phyloP scores from a whole-genome alignment of 2,797 vertebrate genomes.

The Pelochelys cantorii region DNA sequence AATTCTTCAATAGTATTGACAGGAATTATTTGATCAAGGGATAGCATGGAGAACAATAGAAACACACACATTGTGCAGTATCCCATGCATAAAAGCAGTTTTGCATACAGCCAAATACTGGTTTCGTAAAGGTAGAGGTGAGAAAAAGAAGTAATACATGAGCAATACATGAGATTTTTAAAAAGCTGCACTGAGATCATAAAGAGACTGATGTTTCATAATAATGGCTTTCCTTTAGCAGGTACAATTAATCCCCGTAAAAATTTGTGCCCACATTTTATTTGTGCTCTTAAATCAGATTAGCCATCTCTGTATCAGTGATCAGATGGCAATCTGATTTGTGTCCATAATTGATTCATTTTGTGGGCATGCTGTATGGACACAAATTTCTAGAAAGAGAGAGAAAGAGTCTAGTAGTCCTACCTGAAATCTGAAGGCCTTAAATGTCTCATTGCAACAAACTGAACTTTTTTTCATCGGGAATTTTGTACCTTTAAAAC shows the following conservation, averaged over 20 bases:
- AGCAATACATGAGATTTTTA: neutral
- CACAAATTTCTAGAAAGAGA: neutral
- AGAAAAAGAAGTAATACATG: neutral
- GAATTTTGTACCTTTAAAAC: slow-evolving; percentile 31
- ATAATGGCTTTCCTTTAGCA: neutral
- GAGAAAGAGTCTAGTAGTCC: neutral
- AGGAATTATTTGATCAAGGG: neutral
- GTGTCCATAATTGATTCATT: neutral
- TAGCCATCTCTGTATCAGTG: neutral
- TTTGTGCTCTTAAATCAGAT: neutral
- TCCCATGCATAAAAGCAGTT: neutral
- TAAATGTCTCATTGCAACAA: slow-evolving; percentile 1
- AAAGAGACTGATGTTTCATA: neutral
- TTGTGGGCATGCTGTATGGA: neutral
- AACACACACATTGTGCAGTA: neutral
- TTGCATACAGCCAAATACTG: neutral
- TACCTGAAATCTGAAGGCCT: slow-evolving; percentile 1
- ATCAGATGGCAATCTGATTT: neutral
- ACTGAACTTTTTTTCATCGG: slow-evolving; percentile 4
- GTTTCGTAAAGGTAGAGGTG: slow-evolving; percentile 4
- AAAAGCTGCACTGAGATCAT: neutral
- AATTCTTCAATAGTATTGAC: neutral
- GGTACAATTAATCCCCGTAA: neutral
- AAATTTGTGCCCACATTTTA: accelerated
- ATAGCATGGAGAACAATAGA: neutral